Conservation (phyloP, 2,113 vertebrate species). For the Albula glossodonta region DNA sequence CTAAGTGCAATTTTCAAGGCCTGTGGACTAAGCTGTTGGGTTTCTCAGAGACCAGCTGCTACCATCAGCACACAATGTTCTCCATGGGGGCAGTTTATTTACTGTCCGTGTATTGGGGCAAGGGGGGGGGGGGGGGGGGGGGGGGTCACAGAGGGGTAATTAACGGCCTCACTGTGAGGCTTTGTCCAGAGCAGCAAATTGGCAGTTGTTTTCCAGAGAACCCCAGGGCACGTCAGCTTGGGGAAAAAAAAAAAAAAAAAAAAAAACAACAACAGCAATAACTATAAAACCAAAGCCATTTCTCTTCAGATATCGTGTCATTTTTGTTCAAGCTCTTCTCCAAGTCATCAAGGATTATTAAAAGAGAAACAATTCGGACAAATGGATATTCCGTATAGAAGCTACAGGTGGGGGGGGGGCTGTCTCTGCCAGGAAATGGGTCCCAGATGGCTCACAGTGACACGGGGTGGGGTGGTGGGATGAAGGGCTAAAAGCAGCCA, state of each 20-base stretch:
- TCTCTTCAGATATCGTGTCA: no score
- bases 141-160: constrained; percentile 18
- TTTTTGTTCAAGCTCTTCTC: no score
- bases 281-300: no score
- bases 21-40: not conserved
- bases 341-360: not conserved
- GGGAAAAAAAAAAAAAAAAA: not conserved
- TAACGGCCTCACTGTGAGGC: not conserved
- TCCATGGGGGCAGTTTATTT: constrained; percentile 9
- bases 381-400: not conserved
- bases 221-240: not conserved
- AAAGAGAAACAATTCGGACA: not conserved
- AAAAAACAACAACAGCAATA: not conserved
- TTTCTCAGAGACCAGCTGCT: not conserved
- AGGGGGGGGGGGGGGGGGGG: not conserved
- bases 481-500: not conserved
- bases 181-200: not conserved
- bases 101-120: not conserved
- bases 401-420: constrained; percentile 3
- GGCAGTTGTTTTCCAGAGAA: not conserved
- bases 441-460: constrained; percentile 6
- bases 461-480: not conserved
- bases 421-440: not conserved
- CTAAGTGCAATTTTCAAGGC: not conserved
- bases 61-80: not conserved